These are phyloP conservation scores for Turnix velox DNA, from an alignment of 2,113 vertebrate genomes.

Conservation along the genomic window DNA sequence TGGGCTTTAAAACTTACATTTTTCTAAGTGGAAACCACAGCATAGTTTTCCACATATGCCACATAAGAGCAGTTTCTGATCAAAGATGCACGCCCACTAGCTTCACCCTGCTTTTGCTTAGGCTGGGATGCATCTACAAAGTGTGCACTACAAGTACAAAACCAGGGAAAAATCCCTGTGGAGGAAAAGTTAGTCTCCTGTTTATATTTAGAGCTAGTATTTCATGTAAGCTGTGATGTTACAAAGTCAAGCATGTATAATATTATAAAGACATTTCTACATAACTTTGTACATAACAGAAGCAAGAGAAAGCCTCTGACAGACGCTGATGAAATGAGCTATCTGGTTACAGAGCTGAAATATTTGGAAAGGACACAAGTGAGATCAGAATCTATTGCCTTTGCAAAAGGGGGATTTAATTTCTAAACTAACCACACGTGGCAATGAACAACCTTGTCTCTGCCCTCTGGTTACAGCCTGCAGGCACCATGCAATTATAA, in stretches of 20 bases:
- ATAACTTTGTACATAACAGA: conserved; percentile 11
- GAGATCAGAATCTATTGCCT: conserved; percentile 39
- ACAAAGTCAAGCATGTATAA: neutral
- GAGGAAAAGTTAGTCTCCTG: neutral
- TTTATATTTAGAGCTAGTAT: neutral
- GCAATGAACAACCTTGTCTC: conserved; percentile 52
- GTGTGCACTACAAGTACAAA: neutral
- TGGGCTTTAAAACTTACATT: neutral
- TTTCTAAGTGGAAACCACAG: neutral
- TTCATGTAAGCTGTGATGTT: conserved; percentile 2
- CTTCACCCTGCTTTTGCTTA: neutral
- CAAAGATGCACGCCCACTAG: neutral
- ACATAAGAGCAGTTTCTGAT: neutral
- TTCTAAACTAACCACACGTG: conserved; percentile 38
- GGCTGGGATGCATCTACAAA: neutral
- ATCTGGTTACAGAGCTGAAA: conserved; percentile 44
- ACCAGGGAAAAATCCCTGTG: neutral
- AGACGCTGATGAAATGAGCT: conserved; percentile 32
- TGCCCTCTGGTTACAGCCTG: conserved; percentile 53
- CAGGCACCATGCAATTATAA: conserved; percentile 43
- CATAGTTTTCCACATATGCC: neutral
- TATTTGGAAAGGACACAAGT: conserved; percentile 52
- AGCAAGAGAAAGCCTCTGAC: conserved; percentile 6
- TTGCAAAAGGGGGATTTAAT: conserved; percentile 52
- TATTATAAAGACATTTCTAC: conserved; percentile 20